Evolutionary conservation across 1,140 invertebrate genomes (phyloP), one percentile per base, ranked within the genome.

Genomic region (Idris sp.): DNA sequence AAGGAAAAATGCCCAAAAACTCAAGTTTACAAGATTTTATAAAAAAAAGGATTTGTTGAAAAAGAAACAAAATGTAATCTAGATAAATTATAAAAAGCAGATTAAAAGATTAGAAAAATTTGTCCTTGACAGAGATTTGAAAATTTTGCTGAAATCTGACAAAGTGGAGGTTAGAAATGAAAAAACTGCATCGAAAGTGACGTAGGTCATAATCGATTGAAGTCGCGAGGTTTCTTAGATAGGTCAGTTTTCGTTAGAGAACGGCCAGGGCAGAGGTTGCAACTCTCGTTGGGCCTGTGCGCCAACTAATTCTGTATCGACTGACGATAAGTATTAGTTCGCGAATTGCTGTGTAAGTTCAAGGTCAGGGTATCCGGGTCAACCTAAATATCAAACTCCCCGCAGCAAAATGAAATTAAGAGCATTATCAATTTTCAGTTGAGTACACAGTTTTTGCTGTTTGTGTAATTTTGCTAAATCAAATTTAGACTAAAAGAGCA

Each of bases 281-380:
- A 68, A 67, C 67, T 68, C 53, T 54, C 51, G 48, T 15, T 26
- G 8, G 51, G 30, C 44, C 51, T 65, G 59, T 40, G 36, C 18
- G 14, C 8, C 13, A 9, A 13, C 13, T 13, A 19, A 6, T 4
- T 30, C 53, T 26, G 15, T 59, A 59, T 59, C 25, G 71, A 51
- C 56, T 36, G 8, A 9, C 35, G 9, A 16, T 40, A 31, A 22
- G 10, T 28, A 43, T 38, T 7, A 18, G 11, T 9, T 41, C 8
- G 7, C 7, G 33, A 26, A 38, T 38, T 49, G 41, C 46, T 40
- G n/a, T n/a, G n/a, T 76, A 84, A 86, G 83, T 83, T 85, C 83
- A 86, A 80, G 83, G 80, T 77, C n/a, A n/a, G n/a, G n/a, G n/a
- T n/a, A n/a, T n/a, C n/a, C 81, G 62, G 64, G 68, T 76, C 77